phyloP scores from a whole-genome alignment of 2,113 vertebrate species.

The Ictidomys tridecemlineatus region DNA sequence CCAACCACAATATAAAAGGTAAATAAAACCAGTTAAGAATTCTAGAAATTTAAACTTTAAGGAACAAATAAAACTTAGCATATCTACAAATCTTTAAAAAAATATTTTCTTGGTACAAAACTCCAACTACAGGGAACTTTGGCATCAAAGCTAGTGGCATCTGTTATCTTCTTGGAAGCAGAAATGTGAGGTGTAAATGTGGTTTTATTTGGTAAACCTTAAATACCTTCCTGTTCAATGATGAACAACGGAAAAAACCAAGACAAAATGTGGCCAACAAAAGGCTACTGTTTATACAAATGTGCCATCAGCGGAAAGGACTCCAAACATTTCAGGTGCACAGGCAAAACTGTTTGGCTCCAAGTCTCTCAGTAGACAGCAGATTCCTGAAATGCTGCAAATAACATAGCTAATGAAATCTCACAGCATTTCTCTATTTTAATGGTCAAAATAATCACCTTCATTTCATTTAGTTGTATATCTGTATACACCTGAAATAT shows the following conservation, averaged over 20 bases:
- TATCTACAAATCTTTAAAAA: slow-evolving; percentile 61
- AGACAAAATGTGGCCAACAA: slow-evolving; percentile 2
- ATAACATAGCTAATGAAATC: not conserved
- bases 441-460: not conserved
- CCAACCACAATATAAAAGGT: slow-evolving; percentile 12
- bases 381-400: not conserved
- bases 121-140: slow-evolving; percentile 49
- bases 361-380: not conserved
- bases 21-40: not conserved
- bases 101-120: slow-evolving; percentile 57
- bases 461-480: not conserved
- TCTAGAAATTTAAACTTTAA: slow-evolving; percentile 62
- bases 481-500: not conserved
- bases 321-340: slow-evolving; percentile 16
- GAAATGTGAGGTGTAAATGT: not conserved
- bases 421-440: not conserved
- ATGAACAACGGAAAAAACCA: slow-evolving; percentile 36
- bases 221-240: slow-evolving; percentile 40
- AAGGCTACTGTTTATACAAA: slow-evolving; percentile 38
- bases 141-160: slow-evolving; percentile 40
- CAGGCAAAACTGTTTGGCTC: not conserved
- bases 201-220: slow-evolving; percentile 55
- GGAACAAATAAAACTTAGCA: slow-evolving; percentile 55
- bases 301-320: not conserved
- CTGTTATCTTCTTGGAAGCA: slow-evolving; percentile 59